Evolutionary conservation across 2,888 invertebrate genomes (phyloP), one percentile per base, ranked within the genome.

Genomic region (Glomeris marginata): DNA sequence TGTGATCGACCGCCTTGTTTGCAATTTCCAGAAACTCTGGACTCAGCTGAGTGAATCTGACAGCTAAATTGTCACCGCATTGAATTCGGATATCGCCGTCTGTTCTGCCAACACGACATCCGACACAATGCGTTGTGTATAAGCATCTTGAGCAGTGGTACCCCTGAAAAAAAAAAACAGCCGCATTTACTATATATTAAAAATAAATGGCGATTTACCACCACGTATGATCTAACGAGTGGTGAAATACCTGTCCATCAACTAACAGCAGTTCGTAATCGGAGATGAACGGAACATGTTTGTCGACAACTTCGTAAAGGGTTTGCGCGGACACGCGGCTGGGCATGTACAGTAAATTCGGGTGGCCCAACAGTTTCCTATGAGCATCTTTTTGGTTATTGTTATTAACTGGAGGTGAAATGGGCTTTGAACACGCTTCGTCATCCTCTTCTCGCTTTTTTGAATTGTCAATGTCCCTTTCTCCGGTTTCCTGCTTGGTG

Each of bases 121-220:
- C 77, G 6, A 67, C 65, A 58, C 77, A 78, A 58, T 73, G 72
- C 5, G 66, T 63, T 8, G 69, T 68, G 59, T 70, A 76, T 56
- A 73, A 66, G 59, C 77, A 77, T 2, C 76, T 69, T 11, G 75
- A 75, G 59, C 77, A 78, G 51, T 66, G 70, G 54, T 72, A 66
- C 48, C 75, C 77, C 75, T 77, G 58, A 11, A 55, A 51, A 51
- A 52, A 40, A 15, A 41, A n/a, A n/a, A n/a, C n/a, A n/a, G n/a
- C n/a, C n/a, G n/a, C n/a, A n/a, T n/a, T n/a, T n/a, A n/a, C n/a
- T n/a, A n/a, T n/a, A n/a, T n/a, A n/a, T n/a, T n/a, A n/a, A n/a
- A n/a, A n/a, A n/a, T n/a, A n/a, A n/a, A n/a, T n/a, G n/a, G n/a
- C n/a, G n/a, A n/a, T n/a, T n/a, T n/a, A n/a, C n/a, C n/a, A n/a